These are phyloP conservation scores for Trididemnum clinides DNA, from an alignment of 23 tunicate genomes.

Conservation along the genomic window DNA sequence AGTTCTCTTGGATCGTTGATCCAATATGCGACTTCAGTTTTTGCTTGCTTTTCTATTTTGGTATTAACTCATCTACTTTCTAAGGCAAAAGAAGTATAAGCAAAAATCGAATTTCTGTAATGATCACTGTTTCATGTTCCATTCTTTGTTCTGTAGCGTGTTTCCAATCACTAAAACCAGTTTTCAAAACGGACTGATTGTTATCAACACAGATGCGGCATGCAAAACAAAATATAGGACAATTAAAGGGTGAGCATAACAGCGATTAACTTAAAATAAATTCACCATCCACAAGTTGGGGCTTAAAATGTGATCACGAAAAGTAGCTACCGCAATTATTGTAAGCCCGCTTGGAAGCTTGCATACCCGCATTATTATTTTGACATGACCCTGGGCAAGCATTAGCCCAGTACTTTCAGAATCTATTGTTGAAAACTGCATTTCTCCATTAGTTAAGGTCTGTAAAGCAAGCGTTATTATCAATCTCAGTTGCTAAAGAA, in stretches of 20 bases:
- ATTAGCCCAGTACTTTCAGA: too few species aligned
- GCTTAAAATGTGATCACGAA: not conserved
- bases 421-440: too few species aligned
- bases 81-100: too few species aligned
- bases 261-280: not conserved
- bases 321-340: not conserved
- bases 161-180: not conserved
- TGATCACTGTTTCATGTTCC: not conserved
- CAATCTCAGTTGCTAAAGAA: too few species aligned
- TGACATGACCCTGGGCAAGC: too few species aligned
- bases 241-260: not conserved
- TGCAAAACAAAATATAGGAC: not conserved
- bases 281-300: not conserved
- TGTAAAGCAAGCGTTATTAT: too few species aligned
- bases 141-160: not conserved
- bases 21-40: too few species aligned
- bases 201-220: not conserved
- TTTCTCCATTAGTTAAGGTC: too few species aligned
- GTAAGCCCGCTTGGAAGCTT: not conserved
- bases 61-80: too few species aligned
- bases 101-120: too few species aligned
- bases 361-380: not conserved
- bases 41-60: too few species aligned
- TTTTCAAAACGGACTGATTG: not conserved
- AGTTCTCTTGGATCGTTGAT: not conserved